phyloP scores from a whole-genome alignment of 2,797 vertebrate species.

The Scleropages formosus region DNA sequence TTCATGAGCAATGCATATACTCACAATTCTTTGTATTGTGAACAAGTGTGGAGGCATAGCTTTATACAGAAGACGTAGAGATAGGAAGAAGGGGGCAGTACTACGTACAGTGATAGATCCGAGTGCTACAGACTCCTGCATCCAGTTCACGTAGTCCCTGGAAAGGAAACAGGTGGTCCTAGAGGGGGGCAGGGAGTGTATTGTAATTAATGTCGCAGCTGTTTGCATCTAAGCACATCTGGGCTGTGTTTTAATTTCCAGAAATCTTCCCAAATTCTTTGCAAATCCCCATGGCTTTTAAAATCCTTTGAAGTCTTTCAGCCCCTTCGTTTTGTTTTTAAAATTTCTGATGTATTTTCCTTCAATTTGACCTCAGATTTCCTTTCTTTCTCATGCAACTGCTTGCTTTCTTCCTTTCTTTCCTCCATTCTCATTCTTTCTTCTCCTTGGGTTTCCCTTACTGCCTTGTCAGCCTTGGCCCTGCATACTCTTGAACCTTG shows the following conservation, averaged over 20 bases:
- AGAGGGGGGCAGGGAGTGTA: slow-evolving; percentile 40
- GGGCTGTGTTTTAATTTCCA: slow-evolving; percentile 65
- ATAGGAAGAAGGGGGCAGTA: slow-evolving; percentile 20
- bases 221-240: slow-evolving; percentile 63
- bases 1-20: no score
- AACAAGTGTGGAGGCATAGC: no score
- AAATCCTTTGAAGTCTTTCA: slow-evolving; percentile 59
- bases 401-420: slow-evolving; percentile 30
- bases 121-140: slow-evolving; percentile 53
- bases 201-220: slow-evolving; percentile 76
- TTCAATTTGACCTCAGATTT: slow-evolving; percentile 29
- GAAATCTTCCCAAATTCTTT: slow-evolving; percentile 67
- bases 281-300: slow-evolving; percentile 59
- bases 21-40: no score
- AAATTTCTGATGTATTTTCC: slow-evolving; percentile 36
- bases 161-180: slow-evolving; percentile 67
- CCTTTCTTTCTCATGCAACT: slow-evolving; percentile 33
- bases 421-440: slow-evolving; percentile 23
- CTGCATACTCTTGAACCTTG: background rate
- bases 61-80: slow-evolving; percentile 55
- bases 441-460: slow-evolving; percentile 16
- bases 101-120: no score
- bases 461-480: background rate
- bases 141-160: slow-evolving; percentile 60
- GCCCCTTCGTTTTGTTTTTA: slow-evolving; percentile 40